Evolutionary conservation across 1,140 invertebrate species (phyloP), one percentile per base, ranked within the genome.

Genomic region (Telenomus remus): DNA sequence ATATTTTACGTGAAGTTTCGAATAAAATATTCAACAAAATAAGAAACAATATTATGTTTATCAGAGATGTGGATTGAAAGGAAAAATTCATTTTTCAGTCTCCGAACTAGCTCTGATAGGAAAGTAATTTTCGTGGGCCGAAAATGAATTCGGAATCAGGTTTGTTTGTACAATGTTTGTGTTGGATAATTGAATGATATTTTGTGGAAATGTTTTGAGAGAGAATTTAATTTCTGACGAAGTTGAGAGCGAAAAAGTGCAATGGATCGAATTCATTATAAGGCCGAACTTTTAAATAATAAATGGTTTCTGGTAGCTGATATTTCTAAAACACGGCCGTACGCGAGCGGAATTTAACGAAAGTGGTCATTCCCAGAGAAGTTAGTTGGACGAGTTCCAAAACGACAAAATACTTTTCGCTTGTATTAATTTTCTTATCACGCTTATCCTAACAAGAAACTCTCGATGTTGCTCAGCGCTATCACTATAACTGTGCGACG

Each of bases 381-480:
- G 51, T 74, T 68, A 14, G 37, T 68, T 74, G 71, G 71, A 39
- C 11, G 46, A 14, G 37, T 19, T 56, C 71, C 71, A 74, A 64
- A 73, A 57, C 42, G 57, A 37, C 57, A 33, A 51, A 68, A 74
- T 74, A 68, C 71, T 74, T 74, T 74, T 74, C 63, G 46, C 72
- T 63, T 68, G 72, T 69, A 75, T 75, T 75, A 75, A 75, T 75
- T 75, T 75, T 75, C 72, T 75, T 75, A 75, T 75, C 72, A 75
- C 64, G 72, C 57, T 75, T 69, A 75, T 68, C 63, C 64, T 57
- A 69, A 75, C 72, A 75, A 75, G 59, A 64, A 68, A 75, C 64
- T 75, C 64, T 33, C 51, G 43, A 49, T 53, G 63, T 64, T 74
- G 51, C 44, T n/a, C 56, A 43, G 10, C 14, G 47, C 57, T 64